A percentile compares a stretch with the other conserved stretches of the same genome.
phyloP scores from a whole-genome alignment of 2,113 vertebrate genomes.

The Vidua macroura region DNA sequence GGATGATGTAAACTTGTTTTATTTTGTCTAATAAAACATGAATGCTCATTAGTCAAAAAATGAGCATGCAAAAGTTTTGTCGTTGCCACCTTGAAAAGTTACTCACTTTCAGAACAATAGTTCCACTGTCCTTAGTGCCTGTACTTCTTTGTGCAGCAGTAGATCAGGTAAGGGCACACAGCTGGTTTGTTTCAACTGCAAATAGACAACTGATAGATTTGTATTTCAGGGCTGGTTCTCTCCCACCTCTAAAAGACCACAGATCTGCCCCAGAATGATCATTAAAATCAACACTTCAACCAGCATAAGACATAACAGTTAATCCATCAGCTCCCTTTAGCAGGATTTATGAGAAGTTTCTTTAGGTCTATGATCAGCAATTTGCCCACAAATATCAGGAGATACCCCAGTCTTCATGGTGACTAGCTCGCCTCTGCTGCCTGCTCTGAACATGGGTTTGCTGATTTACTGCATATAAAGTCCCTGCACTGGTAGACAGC shows the following conservation, averaged over 20 bases:
- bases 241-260: not conserved
- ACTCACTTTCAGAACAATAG: not conserved
- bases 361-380: not conserved
- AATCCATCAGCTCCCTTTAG: not conserved
- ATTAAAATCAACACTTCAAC: not conserved
- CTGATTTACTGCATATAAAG: accelerated
- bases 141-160: not conserved
- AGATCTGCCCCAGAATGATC: not conserved
- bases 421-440: not conserved
- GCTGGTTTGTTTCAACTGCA: not conserved
- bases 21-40: not conserved
- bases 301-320: not conserved
- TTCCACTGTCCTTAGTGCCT: not conserved
- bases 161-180: not conserved
- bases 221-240: not conserved
- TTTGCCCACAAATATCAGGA: not conserved
- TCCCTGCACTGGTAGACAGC: not conserved
- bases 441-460: not conserved
- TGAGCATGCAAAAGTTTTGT: not conserved
- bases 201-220: not conserved
- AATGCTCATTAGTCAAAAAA: not conserved
- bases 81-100: not conserved
- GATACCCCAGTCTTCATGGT: not conserved
- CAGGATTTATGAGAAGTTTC: not conserved
- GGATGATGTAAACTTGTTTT: not conserved